Percentiles rank a stretch among this genome's conserved stretches.
Evolutionary conservation across 92 coral and sea anemone genomes (phyloP).

Genomic region (Micromussa lordhowensis): DNA sequence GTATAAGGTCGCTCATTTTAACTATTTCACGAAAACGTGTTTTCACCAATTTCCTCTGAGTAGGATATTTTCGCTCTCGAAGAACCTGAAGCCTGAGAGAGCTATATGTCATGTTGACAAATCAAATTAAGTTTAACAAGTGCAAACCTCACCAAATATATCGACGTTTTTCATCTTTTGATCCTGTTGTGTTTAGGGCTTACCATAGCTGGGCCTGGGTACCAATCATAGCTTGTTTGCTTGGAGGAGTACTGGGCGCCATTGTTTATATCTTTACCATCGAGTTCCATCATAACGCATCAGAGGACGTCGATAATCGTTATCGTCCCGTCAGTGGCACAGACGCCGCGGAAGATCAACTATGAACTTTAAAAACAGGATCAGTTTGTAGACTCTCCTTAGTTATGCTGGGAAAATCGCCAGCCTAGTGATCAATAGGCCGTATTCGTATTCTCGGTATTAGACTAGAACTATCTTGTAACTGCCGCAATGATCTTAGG

Average conservation of each 20-base stretch:
- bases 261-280: constrained; percentile 51
- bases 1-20: no score
- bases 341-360: constrained; percentile 4
- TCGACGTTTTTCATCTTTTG: background rate
- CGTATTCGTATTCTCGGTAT: no score
- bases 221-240: constrained; percentile 68
- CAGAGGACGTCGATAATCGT: background rate
- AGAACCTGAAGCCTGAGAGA: background rate
- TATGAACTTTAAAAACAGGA: background rate
- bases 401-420: background rate
- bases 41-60: no score
- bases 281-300: constrained; percentile 56
- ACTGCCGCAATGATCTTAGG: no score
- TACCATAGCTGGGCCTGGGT: constrained; percentile 85
- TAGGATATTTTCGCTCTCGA: no score
- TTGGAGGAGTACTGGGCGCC: constrained; percentile 77
- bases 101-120: background rate
- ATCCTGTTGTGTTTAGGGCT: constrained; percentile 33
- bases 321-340: background rate
- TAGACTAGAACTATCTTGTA: no score
- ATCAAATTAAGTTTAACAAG: background rate
- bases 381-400: background rate
- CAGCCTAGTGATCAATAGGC: no score
- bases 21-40: no score
- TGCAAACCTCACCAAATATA: background rate